Evolutionary conservation across 2,888 invertebrate genomes (phyloP).

Genomic region (Elegia similella): DNA sequence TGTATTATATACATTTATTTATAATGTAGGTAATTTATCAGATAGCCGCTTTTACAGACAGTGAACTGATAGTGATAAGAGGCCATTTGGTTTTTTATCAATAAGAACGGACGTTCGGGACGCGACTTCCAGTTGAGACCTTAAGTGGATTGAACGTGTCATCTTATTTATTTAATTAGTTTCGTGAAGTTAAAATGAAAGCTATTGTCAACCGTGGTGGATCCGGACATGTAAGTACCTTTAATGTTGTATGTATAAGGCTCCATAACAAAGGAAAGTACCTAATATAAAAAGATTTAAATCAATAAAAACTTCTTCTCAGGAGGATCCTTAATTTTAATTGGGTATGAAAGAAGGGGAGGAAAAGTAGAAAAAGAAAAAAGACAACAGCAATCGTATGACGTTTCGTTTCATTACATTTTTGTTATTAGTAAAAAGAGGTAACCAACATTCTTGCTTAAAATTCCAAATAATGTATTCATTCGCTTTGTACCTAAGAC

Average conservation of each 20-base stretch:
- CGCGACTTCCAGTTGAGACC: conserved; percentile 24
- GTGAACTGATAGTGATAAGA: conserved; percentile 53
- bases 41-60: conserved; percentile 41
- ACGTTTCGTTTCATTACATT: not conserved
- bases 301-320: not conserved
- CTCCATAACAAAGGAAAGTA: not conserved
- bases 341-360: not conserved
- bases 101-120: conserved; percentile 41
- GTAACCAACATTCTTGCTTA: conserved; percentile 4
- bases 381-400: not conserved
- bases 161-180: conserved; percentile 13
- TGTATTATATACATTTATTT: not conserved
- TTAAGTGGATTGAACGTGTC: conserved; percentile 2
- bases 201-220: not conserved
- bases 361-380: not conserved
- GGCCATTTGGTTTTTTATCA: conserved; percentile 44
- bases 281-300: not conserved
- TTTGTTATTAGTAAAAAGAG: not conserved
- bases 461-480: no score
- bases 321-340: not conserved
- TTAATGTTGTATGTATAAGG: not conserved
- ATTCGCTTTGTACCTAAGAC: no score
- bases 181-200: conserved; percentile 32
- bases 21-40: not conserved
- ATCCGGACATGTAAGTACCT: not conserved